phyloP scores from a whole-genome alignment of 2,888 invertebrate genomes.

The Xestia ashworthii region DNA sequence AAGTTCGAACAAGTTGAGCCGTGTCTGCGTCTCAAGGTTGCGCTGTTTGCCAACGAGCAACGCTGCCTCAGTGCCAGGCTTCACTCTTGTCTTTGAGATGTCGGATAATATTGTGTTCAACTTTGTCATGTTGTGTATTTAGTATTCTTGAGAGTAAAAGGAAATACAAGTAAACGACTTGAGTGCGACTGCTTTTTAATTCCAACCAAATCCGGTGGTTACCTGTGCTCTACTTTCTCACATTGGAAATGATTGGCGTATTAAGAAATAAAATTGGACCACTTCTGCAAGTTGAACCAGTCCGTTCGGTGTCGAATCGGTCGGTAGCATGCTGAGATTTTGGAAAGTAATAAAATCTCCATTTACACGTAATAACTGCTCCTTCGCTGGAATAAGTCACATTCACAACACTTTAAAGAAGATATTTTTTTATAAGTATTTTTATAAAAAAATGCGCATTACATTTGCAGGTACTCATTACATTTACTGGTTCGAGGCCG shows the following conservation, averaged over 20 bases:
- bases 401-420: conserved; percentile 49
- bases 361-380: conserved; percentile 58
- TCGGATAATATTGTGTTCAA: conserved; percentile 42
- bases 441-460: conserved; percentile 37
- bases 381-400: conserved; percentile 52
- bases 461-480: conserved; percentile 52
- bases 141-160: conserved; percentile 7
- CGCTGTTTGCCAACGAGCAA: conserved; percentile 47
- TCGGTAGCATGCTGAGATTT: conserved; percentile 59
- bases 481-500: conserved; percentile 43
- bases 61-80: conserved; percentile 19
- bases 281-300: conserved; percentile 62
- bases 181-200: conserved; percentile 23
- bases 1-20: conserved; percentile 81
- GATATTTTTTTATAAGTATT: too few species aligned
- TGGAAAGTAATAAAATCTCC: conserved; percentile 62
- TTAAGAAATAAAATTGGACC: conserved; percentile 54
- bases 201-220: conserved; percentile 25
- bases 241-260: conserved; percentile 47
- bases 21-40: conserved; percentile 71
- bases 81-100: conserved; percentile 29
- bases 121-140: conserved; percentile 29
- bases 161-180: conserved; percentile 7
- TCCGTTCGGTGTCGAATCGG: conserved; percentile 54
- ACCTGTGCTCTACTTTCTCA: conserved; percentile 54